Conservation (phyloP, 2,888 invertebrate genomes). For the Siphonodentalium dalli region DNA sequence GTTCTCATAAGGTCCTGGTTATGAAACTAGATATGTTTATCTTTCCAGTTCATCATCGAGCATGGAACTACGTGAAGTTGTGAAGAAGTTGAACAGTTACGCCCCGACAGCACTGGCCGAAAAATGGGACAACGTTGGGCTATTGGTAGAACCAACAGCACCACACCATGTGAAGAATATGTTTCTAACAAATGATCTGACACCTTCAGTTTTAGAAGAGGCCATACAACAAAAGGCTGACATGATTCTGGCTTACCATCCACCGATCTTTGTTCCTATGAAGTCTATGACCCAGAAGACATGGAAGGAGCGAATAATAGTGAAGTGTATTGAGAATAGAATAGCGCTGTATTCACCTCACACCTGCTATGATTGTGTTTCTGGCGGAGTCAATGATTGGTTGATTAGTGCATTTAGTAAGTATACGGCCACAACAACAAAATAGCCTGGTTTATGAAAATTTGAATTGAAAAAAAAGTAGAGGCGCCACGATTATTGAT, state of each 20-base stretch:
- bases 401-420: conserved; percentile 76
- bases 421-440: no score
- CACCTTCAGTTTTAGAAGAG: conserved; percentile 84
- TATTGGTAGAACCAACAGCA: conserved; percentile 81
- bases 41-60: no score
- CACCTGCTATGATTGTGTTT: conserved; percentile 85
- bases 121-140: conserved; percentile 94
- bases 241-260: conserved; percentile 92
- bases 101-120: conserved; percentile 71
- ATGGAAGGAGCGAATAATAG: conserved; percentile 82
- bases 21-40: no score
- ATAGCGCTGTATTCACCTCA: conserved; percentile 94
- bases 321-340: conserved; percentile 80
- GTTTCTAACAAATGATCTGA: conserved; percentile 90
- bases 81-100: conserved; percentile 40
- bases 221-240: conserved; percentile 74
- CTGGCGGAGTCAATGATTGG: conserved; percentile 92
- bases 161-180: conserved; percentile 68
- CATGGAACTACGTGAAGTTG: conserved; percentile 37
- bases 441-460: no score
- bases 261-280: conserved; percentile 88
- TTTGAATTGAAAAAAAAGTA: no score
- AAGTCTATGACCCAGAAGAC: conserved; percentile 75
- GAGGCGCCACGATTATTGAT: no score
- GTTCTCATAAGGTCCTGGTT: no score